Evolutionary conservation across 1,140 invertebrate genomes (phyloP).

Genomic region (Microplitis demolitor): DNA sequence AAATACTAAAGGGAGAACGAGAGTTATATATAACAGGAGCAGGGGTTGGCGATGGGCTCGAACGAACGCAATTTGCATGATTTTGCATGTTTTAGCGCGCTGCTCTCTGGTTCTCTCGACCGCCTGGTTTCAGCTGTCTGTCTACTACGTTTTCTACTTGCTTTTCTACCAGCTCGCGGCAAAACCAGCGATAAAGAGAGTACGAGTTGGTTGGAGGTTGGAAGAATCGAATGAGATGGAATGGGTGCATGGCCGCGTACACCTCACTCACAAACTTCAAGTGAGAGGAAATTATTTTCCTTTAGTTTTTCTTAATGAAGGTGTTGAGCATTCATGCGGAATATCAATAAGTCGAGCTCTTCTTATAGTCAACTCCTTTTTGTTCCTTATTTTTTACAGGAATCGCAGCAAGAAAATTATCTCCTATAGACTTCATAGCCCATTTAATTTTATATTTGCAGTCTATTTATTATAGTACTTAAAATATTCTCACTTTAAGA

Average conservation of each 20-base stretch:
- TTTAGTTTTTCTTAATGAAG: constrained; percentile 49
- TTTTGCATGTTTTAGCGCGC: constrained; percentile 61
- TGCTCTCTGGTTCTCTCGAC: constrained; percentile 20
- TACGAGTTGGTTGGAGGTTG: constrained; percentile 15
- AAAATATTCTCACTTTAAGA: no score
- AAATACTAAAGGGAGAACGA: constrained; percentile 10
- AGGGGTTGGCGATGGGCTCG: constrained; percentile 36
- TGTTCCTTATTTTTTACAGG: no score
- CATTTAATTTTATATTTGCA: no score
- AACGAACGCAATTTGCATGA: constrained; percentile 61
- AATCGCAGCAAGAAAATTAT: no score
- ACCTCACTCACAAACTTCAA: background rate
- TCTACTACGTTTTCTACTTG: constrained; percentile 54
- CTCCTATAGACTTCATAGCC: no score
- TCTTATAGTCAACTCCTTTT: background rate
- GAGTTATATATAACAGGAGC: constrained; percentile 17
- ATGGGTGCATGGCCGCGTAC: background rate
- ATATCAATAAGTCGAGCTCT: constrained; percentile 39
- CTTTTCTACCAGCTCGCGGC: constrained; percentile 49
- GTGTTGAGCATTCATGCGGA: constrained; percentile 36
- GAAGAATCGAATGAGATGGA: background rate
- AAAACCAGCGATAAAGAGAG: no score
- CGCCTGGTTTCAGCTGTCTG: constrained; percentile 55
- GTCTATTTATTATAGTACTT: no score
- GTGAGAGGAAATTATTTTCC: constrained; percentile 51